phyloP scores from a whole-genome alignment of 2,113 vertebrate species.

The Melierax canorus region DNA sequence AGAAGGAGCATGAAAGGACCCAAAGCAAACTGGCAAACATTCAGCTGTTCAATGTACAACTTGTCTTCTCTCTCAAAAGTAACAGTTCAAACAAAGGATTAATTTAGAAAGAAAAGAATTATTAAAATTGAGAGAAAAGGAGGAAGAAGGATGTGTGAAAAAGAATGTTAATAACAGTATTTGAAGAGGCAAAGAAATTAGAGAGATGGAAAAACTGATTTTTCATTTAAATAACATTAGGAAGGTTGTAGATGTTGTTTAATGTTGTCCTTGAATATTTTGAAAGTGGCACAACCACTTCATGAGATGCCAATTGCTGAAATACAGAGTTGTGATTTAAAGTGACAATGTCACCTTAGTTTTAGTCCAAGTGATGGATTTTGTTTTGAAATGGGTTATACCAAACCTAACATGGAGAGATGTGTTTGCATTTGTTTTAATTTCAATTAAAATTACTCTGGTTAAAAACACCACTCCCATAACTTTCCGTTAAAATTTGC shows the following conservation, averaged over 20 bases:
- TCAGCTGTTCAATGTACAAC: neutral
- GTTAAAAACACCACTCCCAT: neutral
- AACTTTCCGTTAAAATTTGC: neutral
- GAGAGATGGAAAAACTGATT: neutral
- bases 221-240: slow-evolving; percentile 15
- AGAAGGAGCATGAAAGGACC: neutral
- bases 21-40: slow-evolving; percentile 20
- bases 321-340: slow-evolving; percentile 45
- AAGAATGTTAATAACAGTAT: slow-evolving; percentile 15
- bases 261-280: slow-evolving; percentile 45
- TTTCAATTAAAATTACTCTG: neutral
- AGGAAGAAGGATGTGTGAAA: neutral
- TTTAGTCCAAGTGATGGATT: slow-evolving; percentile 35
- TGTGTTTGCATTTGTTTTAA: neutral
- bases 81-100: slow-evolving; percentile 59
- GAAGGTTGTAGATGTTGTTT: slow-evolving; percentile 14
- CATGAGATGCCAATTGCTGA: slow-evolving; percentile 32
- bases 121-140: slow-evolving; percentile 23
- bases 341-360: slow-evolving; percentile 43
- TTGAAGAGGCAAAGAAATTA: slow-evolving; percentile 31
- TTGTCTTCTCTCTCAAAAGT: slow-evolving; percentile 20
- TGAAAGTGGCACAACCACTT: slow-evolving; percentile 15
- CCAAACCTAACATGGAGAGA: neutral
- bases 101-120: slow-evolving; percentile 30
- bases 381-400: neutral